Evolutionary conservation across 2,888 invertebrate species (phyloP).

Genomic region (Macrophya annulata): DNA sequence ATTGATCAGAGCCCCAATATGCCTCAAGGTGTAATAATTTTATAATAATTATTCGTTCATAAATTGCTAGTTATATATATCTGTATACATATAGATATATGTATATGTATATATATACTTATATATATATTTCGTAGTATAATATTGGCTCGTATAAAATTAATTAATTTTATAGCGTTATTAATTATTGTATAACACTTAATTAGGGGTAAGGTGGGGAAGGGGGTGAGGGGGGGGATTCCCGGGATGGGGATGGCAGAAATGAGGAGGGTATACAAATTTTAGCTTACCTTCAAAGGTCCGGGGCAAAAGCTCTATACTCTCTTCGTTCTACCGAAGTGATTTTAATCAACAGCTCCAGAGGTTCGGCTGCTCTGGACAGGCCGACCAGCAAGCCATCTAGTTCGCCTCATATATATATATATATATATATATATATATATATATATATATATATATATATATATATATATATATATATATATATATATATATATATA

Average conservation of each 20-base stretch:
- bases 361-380: conserved; percentile 58
- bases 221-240: background rate
- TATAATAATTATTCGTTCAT: background rate
- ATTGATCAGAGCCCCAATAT: background rate
- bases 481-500: too few species aligned
- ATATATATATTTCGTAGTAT: background rate
- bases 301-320: background rate
- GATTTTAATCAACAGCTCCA: conserved; percentile 56
- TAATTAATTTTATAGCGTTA: conserved; percentile 47
- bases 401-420: background rate
- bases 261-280: background rate
- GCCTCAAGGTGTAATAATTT: background rate
- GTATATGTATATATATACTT: too few species aligned
- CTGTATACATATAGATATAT: too few species aligned
- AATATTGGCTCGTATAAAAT: conserved; percentile 20
- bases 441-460: too few species aligned
- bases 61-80: background rate
- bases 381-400: conserved; percentile 53
- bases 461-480: too few species aligned
- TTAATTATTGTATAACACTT: conserved; percentile 50
- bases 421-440: too few species aligned
- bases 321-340: conserved; percentile 15
- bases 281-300: conserved; percentile 18
- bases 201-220: conserved; percentile 4
- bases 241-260: too few species aligned